phyloP scores from a whole-genome alignment of 2,888 invertebrate species.

The Periphyllus acericola region DNA sequence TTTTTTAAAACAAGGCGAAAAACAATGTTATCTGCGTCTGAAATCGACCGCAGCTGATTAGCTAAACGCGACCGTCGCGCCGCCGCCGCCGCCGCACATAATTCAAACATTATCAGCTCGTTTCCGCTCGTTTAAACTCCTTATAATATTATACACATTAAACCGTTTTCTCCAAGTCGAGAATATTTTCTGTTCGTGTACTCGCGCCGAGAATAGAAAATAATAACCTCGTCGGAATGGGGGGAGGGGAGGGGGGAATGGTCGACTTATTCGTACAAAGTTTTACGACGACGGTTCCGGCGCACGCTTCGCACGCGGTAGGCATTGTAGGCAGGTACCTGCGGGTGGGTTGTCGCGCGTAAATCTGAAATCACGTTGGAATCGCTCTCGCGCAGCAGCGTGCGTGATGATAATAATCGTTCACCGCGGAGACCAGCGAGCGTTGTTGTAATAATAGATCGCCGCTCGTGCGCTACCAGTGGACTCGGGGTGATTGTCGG shows the following conservation, averaged over 20 bases:
- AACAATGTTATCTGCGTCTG: not conserved
- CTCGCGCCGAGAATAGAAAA: too few species aligned
- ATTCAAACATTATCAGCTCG: not conserved
- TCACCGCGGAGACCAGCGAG: too few species aligned
- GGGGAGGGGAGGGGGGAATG: not conserved
- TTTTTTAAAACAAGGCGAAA: not conserved
- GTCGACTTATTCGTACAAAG: not conserved
- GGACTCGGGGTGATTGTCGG: too few species aligned
- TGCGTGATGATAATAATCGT: too few species aligned
- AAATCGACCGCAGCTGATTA: not conserved
- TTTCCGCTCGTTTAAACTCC: not conserved
- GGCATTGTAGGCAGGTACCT: not conserved
- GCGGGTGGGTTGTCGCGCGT: not conserved
- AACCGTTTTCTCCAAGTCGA: not conserved
- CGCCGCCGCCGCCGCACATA: not conserved
- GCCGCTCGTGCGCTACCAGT: too few species aligned
- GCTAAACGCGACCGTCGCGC: not conserved
- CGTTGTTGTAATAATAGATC: too few species aligned
- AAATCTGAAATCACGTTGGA: not conserved
- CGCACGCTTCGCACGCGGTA: not conserved
- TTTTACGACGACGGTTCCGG: not conserved
- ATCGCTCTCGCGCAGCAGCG: not conserved
- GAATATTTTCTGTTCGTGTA: not conserved
- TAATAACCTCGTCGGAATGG: too few species aligned
- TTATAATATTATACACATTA: too few species aligned